Evolutionary conservation across 2,797 vertebrate genomes (phyloP).

Genomic region (Masticophis lateralis): DNA sequence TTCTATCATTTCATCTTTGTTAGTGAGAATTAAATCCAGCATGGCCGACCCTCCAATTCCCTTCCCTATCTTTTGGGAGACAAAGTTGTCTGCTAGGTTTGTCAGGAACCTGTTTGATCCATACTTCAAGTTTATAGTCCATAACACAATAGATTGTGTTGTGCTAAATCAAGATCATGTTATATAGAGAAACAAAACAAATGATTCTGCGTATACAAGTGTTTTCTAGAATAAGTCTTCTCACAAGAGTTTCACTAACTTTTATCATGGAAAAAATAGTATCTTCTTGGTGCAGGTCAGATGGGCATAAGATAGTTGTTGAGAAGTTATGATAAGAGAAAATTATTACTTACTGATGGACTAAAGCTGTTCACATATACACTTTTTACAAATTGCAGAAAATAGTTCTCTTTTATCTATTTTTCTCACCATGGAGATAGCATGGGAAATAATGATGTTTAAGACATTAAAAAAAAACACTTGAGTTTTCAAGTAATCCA

Average conservation of each 20-base stretch:
- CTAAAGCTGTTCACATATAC: neutral
- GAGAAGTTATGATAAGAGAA: neutral
- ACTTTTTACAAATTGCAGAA: neutral
- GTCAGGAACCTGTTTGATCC: too few species aligned
- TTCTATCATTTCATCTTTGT: too few species aligned
- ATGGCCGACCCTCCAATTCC: too few species aligned
- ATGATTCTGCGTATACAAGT: neutral
- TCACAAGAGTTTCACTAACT: neutral
- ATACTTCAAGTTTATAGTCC: neutral
- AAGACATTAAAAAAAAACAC: neutral
- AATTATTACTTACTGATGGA: neutral
- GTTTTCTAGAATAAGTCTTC: neutral
- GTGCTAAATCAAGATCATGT: neutral
- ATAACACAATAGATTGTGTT: neutral
- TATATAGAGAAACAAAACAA: neutral
- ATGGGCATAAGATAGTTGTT: neutral
- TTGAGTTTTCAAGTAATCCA: conserved; percentile 7
- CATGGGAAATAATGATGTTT: neutral
- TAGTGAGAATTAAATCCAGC: too few species aligned
- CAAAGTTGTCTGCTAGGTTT: too few species aligned
- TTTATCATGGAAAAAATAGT: neutral
- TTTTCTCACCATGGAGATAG: neutral
- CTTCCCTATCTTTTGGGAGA: too few species aligned
- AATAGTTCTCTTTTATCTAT: neutral
- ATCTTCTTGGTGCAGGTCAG: neutral